Evolutionary conservation across 2,888 invertebrate species (phyloP).

Genomic region (Gymnosoma rotundatum): DNA sequence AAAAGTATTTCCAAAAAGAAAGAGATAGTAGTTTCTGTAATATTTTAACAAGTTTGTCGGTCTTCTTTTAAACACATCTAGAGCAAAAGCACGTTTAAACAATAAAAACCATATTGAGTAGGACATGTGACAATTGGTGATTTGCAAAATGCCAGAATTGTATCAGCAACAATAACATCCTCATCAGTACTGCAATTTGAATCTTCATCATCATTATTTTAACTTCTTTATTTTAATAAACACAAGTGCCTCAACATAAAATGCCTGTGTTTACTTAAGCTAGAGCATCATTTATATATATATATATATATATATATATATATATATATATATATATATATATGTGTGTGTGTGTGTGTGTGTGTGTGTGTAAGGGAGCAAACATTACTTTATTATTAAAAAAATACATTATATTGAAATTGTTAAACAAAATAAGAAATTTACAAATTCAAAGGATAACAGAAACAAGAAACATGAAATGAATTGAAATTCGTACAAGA

Average conservation of each 20-base stretch:
- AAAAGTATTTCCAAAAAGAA: background rate
- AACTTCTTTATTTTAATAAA: constrained; percentile 11
- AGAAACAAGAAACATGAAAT: constrained; percentile 26
- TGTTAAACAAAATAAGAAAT: background rate
- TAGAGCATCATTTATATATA: background rate
- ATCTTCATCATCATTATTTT: background rate
- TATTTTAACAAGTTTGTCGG: too few species aligned
- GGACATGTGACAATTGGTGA: constrained; percentile 64
- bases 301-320: too few species aligned
- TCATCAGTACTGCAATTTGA: too few species aligned
- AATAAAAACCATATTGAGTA: constrained; percentile 58
- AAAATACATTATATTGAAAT: too few species aligned
- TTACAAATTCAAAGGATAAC: constrained; percentile 24
- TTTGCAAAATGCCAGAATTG: constrained; percentile 66
- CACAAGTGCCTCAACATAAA: constrained; percentile 5
- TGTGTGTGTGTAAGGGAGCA: constrained; percentile 1
- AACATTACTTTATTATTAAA: background rate
- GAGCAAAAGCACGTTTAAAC: constrained; percentile 51
- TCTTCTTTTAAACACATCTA: background rate
- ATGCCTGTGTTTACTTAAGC: background rate
- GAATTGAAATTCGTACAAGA: background rate
- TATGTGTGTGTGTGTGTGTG: too few species aligned
- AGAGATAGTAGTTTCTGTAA: background rate
- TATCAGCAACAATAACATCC: constrained; percentile 20
- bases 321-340: too few species aligned